Evolutionary conservation across 1,140 invertebrate genomes (phyloP).

Genomic region (Megalopta genalis): DNA sequence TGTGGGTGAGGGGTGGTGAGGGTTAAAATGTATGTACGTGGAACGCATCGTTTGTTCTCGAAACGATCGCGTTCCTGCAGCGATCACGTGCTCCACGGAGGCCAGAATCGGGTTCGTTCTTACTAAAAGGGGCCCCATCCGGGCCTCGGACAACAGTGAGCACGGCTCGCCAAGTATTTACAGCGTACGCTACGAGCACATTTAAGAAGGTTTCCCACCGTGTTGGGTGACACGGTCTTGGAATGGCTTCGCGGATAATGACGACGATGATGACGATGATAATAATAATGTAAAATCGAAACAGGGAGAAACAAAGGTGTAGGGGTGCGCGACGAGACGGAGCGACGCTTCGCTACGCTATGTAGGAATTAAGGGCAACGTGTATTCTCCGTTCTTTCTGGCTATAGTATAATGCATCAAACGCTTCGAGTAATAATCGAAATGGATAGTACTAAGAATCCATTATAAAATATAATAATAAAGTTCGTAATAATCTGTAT

Average conservation of each 20-base stretch:
- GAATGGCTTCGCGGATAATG: slow-evolving; percentile 59
- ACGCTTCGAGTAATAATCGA: slow-evolving; percentile 64
- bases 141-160: slow-evolving; percentile 43
- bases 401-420: slow-evolving; percentile 70
- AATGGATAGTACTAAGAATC: slow-evolving; percentile 61
- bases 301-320: background rate
- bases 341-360: slow-evolving; percentile 63
- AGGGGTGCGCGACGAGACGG: slow-evolving; percentile 8
- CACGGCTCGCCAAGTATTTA: slow-evolving; percentile 70
- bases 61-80: slow-evolving; percentile 22
- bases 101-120: slow-evolving; percentile 61
- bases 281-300: slow-evolving; percentile 26
- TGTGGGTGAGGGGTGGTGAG: background rate
- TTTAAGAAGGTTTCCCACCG: slow-evolving; percentile 9
- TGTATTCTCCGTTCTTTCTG: slow-evolving; percentile 75
- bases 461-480: slow-evolving; percentile 73
- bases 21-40: background rate
- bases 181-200: slow-evolving; percentile 52
- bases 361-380: slow-evolving; percentile 73
- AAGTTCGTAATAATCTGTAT: slow-evolving; percentile 67
- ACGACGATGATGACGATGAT: slow-evolving; percentile 44
- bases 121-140: slow-evolving; percentile 17
- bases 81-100: slow-evolving; percentile 16
- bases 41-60: slow-evolving; percentile 30
- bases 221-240: slow-evolving; percentile 56